These are phyloP conservation scores for Steatocranus sp. DNA, from an alignment of 2,797 vertebrate genomes.

Conservation along the genomic window DNA sequence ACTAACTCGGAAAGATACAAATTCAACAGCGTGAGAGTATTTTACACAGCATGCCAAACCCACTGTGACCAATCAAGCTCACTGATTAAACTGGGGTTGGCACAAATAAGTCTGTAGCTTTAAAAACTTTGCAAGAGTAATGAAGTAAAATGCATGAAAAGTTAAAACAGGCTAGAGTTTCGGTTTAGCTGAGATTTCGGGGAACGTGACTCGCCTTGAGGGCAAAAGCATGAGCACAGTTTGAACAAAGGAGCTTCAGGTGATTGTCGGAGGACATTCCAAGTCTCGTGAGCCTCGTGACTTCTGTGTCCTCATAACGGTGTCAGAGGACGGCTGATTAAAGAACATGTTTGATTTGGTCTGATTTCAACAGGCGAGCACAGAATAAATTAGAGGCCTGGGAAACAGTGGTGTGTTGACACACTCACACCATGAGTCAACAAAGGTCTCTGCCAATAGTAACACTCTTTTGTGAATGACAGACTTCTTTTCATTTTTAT, in stretches of 20 bases:
- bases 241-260: neutral
- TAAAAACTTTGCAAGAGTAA: neutral
- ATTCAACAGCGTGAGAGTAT: neutral
- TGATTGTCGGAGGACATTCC: neutral
- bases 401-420: neutral
- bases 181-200: neutral
- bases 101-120: neutral
- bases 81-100: neutral
- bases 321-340: rapidly evolving
- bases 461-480: neutral
- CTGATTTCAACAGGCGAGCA: neutral
- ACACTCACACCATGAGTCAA: neutral
- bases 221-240: neutral
- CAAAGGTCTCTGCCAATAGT: neutral
- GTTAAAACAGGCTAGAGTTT: neutral
- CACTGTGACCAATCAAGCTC: neutral
- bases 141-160: neutral
- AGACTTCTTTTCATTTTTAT: neutral
- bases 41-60: neutral
- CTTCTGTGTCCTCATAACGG: neutral
- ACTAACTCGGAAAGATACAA: neutral
- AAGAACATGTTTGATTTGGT: neutral
- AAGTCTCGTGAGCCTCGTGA: neutral
- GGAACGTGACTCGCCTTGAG: neutral
- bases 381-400: neutral